Evolutionary conservation across 2,888 invertebrate species (phyloP).

Genomic region (Caenorhabditis sulstoni): DNA sequence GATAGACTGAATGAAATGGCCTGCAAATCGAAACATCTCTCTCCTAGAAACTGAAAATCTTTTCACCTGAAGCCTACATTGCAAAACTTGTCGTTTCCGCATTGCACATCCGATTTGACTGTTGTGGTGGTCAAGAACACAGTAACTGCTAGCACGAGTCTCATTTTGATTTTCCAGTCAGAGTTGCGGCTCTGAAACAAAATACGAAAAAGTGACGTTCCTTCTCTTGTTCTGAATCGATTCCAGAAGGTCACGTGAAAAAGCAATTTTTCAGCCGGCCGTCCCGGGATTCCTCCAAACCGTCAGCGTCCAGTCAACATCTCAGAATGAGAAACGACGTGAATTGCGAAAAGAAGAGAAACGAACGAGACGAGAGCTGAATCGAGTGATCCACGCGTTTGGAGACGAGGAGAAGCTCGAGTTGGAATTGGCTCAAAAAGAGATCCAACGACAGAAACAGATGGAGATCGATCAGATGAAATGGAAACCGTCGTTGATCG

Average conservation of each 20-base stretch:
- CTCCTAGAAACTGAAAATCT: not conserved
- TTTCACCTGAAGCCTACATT: conserved; percentile 21
- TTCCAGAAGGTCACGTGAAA: conserved; percentile 16
- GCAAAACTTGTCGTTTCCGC: conserved; percentile 36
- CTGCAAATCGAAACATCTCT: conserved; percentile 1
- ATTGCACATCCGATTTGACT: conserved; percentile 24
- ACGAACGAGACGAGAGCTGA: conserved; percentile 62
- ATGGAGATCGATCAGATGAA: conserved; percentile 80
- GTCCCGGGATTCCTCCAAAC: conserved; percentile 62
- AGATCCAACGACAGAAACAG: conserved; percentile 79
- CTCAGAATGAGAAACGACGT: conserved; percentile 64
- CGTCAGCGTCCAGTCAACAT: conserved; percentile 70
- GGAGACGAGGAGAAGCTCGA: conserved; percentile 72
- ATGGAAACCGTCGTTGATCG: conserved; percentile 74
- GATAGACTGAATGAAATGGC: conserved; percentile 15
- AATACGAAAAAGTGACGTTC: not conserved
- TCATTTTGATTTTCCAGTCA: conserved; percentile 17
- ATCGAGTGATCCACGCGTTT: conserved; percentile 88
- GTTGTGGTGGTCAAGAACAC: not conserved
- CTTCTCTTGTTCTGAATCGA: not conserved
- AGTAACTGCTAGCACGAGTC: conserved; percentile 24
- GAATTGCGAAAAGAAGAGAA: conserved; percentile 72
- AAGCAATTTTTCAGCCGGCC: conserved; percentile 31
- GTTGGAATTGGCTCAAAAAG: conserved; percentile 69
- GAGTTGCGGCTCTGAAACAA: not conserved